These are phyloP conservation scores for Nibea coibor DNA, from an alignment of 2,113 vertebrate genomes.

Conservation along the genomic window DNA sequence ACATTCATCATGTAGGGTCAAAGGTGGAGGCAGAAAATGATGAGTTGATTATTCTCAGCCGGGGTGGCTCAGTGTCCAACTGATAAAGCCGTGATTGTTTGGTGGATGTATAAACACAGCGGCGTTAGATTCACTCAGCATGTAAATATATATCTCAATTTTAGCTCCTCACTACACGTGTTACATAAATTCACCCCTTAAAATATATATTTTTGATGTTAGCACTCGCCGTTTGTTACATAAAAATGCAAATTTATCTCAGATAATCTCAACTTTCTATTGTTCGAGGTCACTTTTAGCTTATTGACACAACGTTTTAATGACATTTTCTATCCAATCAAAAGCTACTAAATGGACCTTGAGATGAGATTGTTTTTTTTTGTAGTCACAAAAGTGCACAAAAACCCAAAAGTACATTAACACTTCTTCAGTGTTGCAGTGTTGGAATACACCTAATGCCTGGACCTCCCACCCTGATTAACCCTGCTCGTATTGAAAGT, in stretches of 20 bases:
- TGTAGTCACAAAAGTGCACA: neutral
- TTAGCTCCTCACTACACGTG: neutral
- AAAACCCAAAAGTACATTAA: neutral
- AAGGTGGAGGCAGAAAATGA: constrained; percentile 61
- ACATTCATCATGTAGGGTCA: constrained; percentile 73
- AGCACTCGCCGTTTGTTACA: neutral
- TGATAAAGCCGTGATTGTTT: constrained; percentile 28
- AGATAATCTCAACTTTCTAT: neutral
- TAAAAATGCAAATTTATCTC: neutral
- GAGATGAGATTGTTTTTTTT: neutral
- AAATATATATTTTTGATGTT: no score
- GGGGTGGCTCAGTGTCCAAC: neutral
- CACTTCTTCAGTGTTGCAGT: neutral
- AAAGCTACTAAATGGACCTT: neutral
- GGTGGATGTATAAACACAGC: neutral
- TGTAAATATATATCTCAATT: neutral
- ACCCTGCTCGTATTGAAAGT: neutral
- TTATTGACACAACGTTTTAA: neutral
- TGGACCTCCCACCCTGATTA: neutral
- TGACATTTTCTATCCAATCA: neutral
- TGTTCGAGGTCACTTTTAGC: neutral
- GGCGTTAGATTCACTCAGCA: neutral
- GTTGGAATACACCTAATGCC: neutral
- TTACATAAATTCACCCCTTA: no score
- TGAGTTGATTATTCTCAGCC: constrained; percentile 65